Percentiles rank a stretch among this genome's conserved stretches.
These are phyloP conservation scores for Tinamus guttatus DNA, from an alignment of 2,113 vertebrate genomes.

Conservation along the genomic window DNA sequence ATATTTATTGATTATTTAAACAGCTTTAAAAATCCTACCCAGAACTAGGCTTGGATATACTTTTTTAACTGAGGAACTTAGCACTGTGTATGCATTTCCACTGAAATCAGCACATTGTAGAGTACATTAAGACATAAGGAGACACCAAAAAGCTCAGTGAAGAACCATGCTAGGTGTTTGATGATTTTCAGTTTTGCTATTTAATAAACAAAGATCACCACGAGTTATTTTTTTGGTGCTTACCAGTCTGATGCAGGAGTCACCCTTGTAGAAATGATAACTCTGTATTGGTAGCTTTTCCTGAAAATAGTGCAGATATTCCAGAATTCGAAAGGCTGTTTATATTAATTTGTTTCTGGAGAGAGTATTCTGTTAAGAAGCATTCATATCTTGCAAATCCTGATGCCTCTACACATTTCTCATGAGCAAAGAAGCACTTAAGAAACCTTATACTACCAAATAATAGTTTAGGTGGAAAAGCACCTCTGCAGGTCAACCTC, in stretches of 20 bases:
- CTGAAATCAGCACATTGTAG: fast-evolving
- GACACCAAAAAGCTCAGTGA: not conserved
- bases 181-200: not conserved
- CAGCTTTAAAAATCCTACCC: not conserved
- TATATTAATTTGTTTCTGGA: not conserved
- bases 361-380: not conserved
- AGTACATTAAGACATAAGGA: not conserved
- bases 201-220: not conserved
- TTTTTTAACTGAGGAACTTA: not conserved
- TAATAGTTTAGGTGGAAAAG: not conserved
- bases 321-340: not conserved
- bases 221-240: not conserved
- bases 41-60: no score
- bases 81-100: not conserved
- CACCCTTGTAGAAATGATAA: not conserved
- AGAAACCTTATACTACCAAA: not conserved
- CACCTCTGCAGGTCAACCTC: not conserved
- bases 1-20: not conserved
- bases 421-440: not conserved
- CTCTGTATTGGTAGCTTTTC: not conserved
- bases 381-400: not conserved
- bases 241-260: not conserved
- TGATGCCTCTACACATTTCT: not conserved
- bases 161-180: not conserved
- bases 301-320: not conserved